Base-by-base conservation (phyloP, 2,888 invertebrate species). In the Allacma fusca region DNA sequence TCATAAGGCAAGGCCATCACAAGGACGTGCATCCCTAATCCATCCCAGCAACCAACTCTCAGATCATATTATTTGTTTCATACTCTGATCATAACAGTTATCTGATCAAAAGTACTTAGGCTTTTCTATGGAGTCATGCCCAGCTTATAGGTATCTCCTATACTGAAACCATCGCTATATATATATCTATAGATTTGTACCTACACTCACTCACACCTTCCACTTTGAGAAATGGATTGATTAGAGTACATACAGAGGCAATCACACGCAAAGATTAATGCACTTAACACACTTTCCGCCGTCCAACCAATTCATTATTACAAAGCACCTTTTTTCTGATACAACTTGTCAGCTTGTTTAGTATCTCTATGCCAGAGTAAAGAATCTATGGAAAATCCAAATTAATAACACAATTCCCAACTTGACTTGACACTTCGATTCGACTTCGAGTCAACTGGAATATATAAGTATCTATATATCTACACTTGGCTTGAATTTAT, bases 1-100 rank as follows among this genome's bases (percentile, higher is more conserved):
- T 73, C 73, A 68, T 34, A 68, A 77, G 77, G 68, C 77, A 77
- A 77, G 77, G 77, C 77, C 77, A 73, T 77, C 67, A 44, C 73
- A 77, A 77, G 77, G 77, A 72, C 77, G 77, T 77, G 67, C 65
- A 77, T 72, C 73, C 40, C 67, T 77, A 44, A 57, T 72, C n/a
- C 34, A 34, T 34, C 34, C 34, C 5, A 34, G 34, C 34, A 34
- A 34, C 34, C 34, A 34, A 34, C 34, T 34, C 9, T 34, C 4
- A 34, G 34, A 34, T 34, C 34, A 4, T 34, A 34, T 34, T 7
- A 34, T 4, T 9, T 34, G 34, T 7, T 50, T 50, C 50, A 50
- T 16, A n/a, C 50, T 9, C 16, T 50, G 50, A 50, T 50, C 50
- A 34, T 50, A 50, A 13, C 19, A 12, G 2, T 16, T 50, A 50